Conservation (phyloP, 2,888 invertebrate genomes). For the Trypoxylon attenuatum region DNA sequence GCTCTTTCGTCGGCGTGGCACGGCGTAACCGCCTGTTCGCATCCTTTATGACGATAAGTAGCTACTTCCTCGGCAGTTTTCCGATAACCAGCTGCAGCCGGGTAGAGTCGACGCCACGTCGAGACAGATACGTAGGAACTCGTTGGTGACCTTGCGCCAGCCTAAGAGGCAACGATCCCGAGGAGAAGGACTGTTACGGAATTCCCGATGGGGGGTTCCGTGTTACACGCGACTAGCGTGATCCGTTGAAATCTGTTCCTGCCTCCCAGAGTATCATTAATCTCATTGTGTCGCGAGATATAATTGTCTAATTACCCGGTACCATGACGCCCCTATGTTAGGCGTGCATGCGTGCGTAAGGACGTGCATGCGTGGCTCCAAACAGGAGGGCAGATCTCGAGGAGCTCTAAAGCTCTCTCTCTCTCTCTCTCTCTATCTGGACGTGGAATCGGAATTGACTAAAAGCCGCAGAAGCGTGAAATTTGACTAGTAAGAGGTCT, state of each 20-base stretch:
- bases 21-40: neutral
- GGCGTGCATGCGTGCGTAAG: neutral
- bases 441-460: too few relatives aligned
- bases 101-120: neutral
- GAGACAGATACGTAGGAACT: slow-evolving; percentile 29
- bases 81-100: neutral
- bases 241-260: slow-evolving; percentile 15
- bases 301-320: neutral
- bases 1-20: too few relatives aligned
- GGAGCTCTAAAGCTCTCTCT: too few relatives aligned
- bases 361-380: too few relatives aligned
- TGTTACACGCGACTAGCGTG: slow-evolving; percentile 29
- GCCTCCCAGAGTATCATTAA: slow-evolving; percentile 8
- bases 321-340: neutral
- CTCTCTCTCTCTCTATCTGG: too few relatives aligned
- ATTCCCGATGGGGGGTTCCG: too few relatives aligned
- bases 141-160: slow-evolving; percentile 37
- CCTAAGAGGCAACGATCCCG: slow-evolving; percentile 30
- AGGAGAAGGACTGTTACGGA: slow-evolving; percentile 9
- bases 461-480: too few relatives aligned
- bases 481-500: neutral
- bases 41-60: slow-evolving; percentile 1
- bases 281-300: neutral
- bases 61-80: slow-evolving; percentile 6
- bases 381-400: too few relatives aligned